A percentile compares a stretch with the other conserved stretches of the same genome.
These are phyloP conservation scores for Bradypus variegatus DNA, from an alignment of 2,797 vertebrate species.

Conservation along the genomic window DNA sequence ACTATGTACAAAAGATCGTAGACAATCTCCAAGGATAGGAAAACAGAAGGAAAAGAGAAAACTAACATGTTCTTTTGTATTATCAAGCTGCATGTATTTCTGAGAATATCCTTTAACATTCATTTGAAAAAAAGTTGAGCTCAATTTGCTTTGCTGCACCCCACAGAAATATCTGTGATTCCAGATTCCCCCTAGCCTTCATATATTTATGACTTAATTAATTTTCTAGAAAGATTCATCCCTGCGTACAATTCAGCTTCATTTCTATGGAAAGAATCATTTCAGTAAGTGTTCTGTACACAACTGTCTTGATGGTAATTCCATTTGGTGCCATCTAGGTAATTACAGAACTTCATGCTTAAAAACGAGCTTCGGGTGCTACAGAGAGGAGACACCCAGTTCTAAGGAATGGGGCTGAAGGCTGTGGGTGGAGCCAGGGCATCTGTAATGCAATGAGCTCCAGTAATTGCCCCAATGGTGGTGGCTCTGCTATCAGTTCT, in stretches of 20 bases:
- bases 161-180: background rate
- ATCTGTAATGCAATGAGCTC: background rate
- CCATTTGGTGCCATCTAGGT: background rate
- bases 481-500: background rate
- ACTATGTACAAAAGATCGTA: background rate
- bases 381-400: background rate
- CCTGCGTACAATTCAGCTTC: background rate
- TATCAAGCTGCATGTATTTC: background rate
- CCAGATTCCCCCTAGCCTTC: background rate
- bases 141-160: background rate
- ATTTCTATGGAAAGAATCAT: constrained; percentile 5
- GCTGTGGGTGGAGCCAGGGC: background rate
- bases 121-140: background rate
- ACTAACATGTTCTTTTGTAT: background rate
- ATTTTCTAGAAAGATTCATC: constrained; percentile 15
- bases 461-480: background rate
- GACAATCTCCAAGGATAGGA: background rate
- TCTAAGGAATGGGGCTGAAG: background rate
- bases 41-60: background rate
- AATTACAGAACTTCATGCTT: background rate
- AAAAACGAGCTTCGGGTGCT: background rate
- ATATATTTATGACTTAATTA: constrained; percentile 41
- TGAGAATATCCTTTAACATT: background rate
- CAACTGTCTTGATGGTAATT: background rate
- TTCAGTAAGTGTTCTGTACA: background rate